Evolutionary conservation across 2,888 invertebrate genomes (phyloP), one percentile per base, ranked within the genome.

Genomic region (Chloroclystis v-ata): DNA sequence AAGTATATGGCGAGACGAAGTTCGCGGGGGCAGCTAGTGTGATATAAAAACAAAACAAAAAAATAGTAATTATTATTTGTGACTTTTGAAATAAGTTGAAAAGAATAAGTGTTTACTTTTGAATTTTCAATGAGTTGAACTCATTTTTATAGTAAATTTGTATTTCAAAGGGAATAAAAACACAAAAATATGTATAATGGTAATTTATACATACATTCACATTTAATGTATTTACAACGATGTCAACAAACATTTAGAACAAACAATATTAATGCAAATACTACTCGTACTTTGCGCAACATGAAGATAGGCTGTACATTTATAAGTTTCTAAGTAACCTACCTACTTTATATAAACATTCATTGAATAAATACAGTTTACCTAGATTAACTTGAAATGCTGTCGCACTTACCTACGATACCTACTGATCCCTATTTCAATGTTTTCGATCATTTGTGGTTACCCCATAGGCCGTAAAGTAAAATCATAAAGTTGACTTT

Each of bases 221-320:
- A 48, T 53, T 49, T 47, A 33, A 59, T 69, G 65, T 82, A 84
- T 82, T 78, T 85, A 85, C 83, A 84, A 72, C 71, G 75, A 76
- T 77, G 75, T 77, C 69, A 84, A 83, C 81, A 78, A 72, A 72
- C 49, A 50, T 43, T 51, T 41, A 48, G 50, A 42, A 51, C 48
- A 47, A 56, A 52, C 45, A 35, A 52, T 46, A 56, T 11, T 20
- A 11, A 35, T n/a, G 32, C 32, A 33, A n/a, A 33, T 16, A 16
- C 32, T 33, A 33, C 14, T 33, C 32, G 32, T 58, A 51, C 33
- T 45, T 45, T 41, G 47, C 52, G 52, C 66, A 75, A 77, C 75
- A 72, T 55, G 60, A 57, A 61, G 60, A 66, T 63, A 72, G n/a
- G 61, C 69, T 74, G 67, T 72, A 72, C 68, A 73, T 61, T 59